phyloP scores from a whole-genome alignment of 1,140 invertebrate genomes.

The Orchestia grillus region DNA sequence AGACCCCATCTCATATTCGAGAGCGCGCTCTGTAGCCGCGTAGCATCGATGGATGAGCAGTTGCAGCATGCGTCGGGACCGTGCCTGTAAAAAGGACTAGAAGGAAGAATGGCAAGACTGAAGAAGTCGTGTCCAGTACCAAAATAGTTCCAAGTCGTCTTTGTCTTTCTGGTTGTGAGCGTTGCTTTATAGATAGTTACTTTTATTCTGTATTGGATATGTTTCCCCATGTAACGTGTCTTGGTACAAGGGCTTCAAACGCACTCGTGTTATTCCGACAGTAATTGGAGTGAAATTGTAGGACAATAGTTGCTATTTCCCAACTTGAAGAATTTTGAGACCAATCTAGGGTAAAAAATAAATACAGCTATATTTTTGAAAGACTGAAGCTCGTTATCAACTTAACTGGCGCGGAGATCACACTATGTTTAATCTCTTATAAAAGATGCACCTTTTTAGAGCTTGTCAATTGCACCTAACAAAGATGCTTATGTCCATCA shows the following conservation, averaged over 20 bases:
- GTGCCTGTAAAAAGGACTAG: not conserved
- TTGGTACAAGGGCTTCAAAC: not conserved
- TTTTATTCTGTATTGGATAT: not conserved
- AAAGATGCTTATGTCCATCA: too few species aligned
- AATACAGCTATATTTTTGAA: too few species aligned
- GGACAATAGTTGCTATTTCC: too few species aligned
- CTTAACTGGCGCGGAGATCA: too few species aligned
- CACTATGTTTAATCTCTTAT: too few species aligned
- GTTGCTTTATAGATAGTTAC: not conserved
- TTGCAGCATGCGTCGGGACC: not conserved
- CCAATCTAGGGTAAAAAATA: too few species aligned
- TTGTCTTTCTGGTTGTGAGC: not conserved
- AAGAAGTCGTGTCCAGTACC: not conserved
- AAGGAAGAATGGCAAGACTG: not conserved
- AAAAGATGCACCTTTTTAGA: too few species aligned
- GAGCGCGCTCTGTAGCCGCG: not conserved
- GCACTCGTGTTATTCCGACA: not conserved
- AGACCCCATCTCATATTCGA: slow-evolving; percentile 53
- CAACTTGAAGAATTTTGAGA: too few species aligned
- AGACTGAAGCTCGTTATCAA: too few species aligned
- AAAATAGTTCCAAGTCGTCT: not conserved
- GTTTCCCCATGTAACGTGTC: not conserved
- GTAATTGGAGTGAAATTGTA: too few species aligned
- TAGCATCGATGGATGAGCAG: not conserved
- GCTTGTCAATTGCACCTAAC: too few species aligned